Evolutionary conservation across 2,113 vertebrate genomes (phyloP).

Genomic region (Pterocles orientalis): DNA sequence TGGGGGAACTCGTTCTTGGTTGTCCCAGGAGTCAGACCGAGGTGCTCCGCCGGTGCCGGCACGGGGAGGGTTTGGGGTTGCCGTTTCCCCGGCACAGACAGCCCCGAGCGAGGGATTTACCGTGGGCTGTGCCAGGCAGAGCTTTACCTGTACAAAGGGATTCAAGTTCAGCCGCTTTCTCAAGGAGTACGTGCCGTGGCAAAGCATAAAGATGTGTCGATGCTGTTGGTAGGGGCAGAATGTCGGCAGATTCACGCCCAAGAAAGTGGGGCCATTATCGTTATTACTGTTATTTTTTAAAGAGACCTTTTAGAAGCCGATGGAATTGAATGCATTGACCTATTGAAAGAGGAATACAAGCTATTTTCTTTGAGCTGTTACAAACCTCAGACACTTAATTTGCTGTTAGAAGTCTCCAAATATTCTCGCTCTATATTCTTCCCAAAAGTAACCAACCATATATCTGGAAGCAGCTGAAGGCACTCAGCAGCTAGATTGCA

Average conservation of each 20-base stretch:
- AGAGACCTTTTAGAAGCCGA: slow-evolving; percentile 36
- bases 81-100: not conserved
- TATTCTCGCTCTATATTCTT: not conserved
- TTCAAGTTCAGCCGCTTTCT: not conserved
- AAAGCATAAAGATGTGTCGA: not conserved
- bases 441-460: not conserved
- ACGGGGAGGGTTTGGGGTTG: not conserved
- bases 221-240: not conserved
- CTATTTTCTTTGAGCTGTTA: slow-evolving; percentile 48
- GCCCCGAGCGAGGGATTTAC: not conserved
- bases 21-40: not conserved
- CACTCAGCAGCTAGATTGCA: slow-evolving; percentile 18
- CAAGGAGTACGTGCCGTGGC: not conserved
- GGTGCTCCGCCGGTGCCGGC: not conserved
- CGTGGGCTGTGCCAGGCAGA: not conserved
- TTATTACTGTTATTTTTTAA: slow-evolving; percentile 52
- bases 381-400: slow-evolving; percentile 43
- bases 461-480: slow-evolving; percentile 36
- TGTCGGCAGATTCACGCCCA: not conserved
- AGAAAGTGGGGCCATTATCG: not conserved
- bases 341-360: slow-evolving; percentile 44
- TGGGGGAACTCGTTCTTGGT: not conserved
- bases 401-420: slow-evolving; percentile 34
- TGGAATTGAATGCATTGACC: slow-evolving; percentile 36
- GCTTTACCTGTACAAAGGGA: not conserved